Evolutionary conservation across 37 sponge, comb jelly and placozoan genomes (phyloP).

Genomic region (Petrosia ficiformis): DNA sequence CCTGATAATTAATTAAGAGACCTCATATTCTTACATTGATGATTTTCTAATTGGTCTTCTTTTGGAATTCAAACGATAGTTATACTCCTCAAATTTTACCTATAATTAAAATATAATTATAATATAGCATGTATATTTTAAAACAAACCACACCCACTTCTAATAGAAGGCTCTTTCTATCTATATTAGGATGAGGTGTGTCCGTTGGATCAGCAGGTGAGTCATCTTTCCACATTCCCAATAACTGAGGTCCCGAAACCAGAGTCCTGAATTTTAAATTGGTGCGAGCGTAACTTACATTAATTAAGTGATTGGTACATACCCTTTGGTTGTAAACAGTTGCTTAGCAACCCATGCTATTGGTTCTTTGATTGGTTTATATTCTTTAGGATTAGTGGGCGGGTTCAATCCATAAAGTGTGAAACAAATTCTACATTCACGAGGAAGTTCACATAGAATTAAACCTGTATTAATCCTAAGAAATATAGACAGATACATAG

Average conservation of each 20-base stretch:
- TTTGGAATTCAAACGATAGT: neutral
- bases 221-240: constrained; percentile 56
- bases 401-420: constrained; percentile 49
- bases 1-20: neutral
- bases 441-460: constrained; percentile 21
- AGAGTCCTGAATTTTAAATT: constrained; percentile 13
- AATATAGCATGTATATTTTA: neutral
- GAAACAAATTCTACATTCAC: constrained; percentile 47
- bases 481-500: too few relatives aligned
- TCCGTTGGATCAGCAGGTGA: constrained; percentile 46
- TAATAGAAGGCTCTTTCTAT: constrained; percentile 25
- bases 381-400: constrained; percentile 1
- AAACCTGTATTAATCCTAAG: constrained; percentile 45
- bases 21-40: neutral
- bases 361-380: constrained; percentile 9
- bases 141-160: constrained; percentile 12
- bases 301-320: neutral
- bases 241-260: constrained; percentile 23
- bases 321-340: constrained; percentile 41
- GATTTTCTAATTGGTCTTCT: neutral
- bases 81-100: neutral
- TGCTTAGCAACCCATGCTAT: constrained; percentile 40
- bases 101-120: neutral
- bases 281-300: neutral
- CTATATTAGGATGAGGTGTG: constrained; percentile 21